phyloP scores from a whole-genome alignment of 2,113 vertebrate genomes.

The Brevimyrus niger region DNA sequence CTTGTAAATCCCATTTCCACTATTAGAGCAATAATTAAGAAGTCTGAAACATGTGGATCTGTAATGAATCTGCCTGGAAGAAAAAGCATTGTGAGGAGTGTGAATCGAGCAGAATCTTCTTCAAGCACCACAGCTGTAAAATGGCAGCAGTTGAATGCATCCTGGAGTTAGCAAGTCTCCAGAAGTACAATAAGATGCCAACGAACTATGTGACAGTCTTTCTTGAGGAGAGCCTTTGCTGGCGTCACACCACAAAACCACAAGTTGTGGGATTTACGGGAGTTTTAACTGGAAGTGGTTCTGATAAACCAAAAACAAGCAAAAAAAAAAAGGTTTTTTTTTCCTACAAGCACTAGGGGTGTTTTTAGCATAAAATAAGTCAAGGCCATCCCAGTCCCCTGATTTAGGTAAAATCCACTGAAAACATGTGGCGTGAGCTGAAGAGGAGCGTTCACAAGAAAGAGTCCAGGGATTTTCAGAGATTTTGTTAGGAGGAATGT shows the following conservation, averaged over 20 bases:
- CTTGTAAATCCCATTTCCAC: neutral
- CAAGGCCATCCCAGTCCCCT: neutral
- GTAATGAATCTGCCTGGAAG: neutral
- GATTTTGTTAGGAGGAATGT: neutral
- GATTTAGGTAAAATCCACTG: neutral
- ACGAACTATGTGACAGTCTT: neutral
- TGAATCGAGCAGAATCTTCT: neutral
- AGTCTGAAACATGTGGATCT: neutral
- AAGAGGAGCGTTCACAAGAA: neutral
- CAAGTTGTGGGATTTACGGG: neutral
- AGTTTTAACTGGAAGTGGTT: neutral
- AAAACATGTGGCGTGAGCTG: neutral
- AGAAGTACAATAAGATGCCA: neutral
- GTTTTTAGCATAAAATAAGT: neutral
- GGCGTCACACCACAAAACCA: neutral
- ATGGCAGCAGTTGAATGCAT: neutral
- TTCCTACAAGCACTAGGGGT: no score
- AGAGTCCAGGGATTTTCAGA: neutral
- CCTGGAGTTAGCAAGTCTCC: neutral
- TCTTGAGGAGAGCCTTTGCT: neutral
- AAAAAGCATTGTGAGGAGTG: neutral
- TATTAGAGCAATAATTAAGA: neutral
- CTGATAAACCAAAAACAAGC: neutral
- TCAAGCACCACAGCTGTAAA: neutral
- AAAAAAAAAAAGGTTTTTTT: no score